These are phyloP conservation scores for Diloba caeruleocephala DNA, from an alignment of 2,888 invertebrate species.

Conservation along the genomic window DNA sequence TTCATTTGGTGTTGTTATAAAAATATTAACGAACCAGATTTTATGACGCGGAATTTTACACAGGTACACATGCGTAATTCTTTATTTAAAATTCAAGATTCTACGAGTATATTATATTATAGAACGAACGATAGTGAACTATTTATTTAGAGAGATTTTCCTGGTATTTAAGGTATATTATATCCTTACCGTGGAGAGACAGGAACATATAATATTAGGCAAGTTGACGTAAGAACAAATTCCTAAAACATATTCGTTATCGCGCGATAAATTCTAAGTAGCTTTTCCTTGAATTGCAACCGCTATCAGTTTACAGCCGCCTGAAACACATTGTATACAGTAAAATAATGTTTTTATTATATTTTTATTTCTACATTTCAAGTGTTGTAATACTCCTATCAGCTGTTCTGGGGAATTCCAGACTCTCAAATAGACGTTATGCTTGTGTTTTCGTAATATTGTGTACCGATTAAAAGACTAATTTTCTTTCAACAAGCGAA, in stretches of 20 bases:
- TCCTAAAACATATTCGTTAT: slow-evolving; percentile 16
- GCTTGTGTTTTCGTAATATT: too few relatives aligned
- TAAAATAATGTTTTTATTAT: too few relatives aligned
- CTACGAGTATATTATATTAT: too few relatives aligned
- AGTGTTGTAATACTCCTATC: too few relatives aligned
- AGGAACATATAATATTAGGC: background rate
- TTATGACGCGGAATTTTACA: slow-evolving; percentile 17
- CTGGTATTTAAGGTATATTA: too few relatives aligned
- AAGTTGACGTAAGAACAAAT: background rate
- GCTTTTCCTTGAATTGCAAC: slow-evolving; percentile 14
- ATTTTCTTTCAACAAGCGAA: background rate
- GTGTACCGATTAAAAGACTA: too few relatives aligned
- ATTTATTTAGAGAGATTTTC: too few relatives aligned
- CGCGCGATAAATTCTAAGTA: slow-evolving; percentile 5
- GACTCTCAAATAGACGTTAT: too few relatives aligned
- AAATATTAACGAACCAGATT: slow-evolving; percentile 19
- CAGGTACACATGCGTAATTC: slow-evolving; percentile 2
- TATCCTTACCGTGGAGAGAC: too few relatives aligned
- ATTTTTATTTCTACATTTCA: too few relatives aligned
- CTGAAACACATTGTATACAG: background rate
- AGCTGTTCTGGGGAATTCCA: too few relatives aligned
- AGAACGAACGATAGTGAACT: too few relatives aligned
- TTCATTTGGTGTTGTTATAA: slow-evolving; percentile 13
- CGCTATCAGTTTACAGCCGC: background rate
- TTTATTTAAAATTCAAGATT: background rate